Base-by-base conservation (phyloP, 2,888 invertebrate genomes). In the Emmelina monodactyla region DNA sequence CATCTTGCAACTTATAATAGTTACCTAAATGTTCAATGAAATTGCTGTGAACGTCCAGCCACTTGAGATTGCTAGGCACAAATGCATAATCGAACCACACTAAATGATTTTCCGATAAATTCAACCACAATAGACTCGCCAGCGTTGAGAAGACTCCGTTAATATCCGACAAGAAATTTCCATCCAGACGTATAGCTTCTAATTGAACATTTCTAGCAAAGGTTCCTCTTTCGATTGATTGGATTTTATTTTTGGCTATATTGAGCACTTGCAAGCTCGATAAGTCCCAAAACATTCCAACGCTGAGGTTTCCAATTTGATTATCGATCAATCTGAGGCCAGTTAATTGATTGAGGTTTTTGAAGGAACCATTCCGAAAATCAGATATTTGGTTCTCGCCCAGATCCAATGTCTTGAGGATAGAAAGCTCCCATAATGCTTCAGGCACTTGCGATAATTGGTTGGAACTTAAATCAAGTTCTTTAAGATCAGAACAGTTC, bases 21-120 rank as follows among this genome's bases (percentile, higher is more conserved):
- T 95, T 94, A 34, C 88, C 92, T 47, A 94, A 80, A 39, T 88
- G 88, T 70, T 91, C 90, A 53, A 95, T 92, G 54, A 89, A 92
- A 68, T 94, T 94, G 34, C 92, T 88, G 62, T 94, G 94, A 57
- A 94, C 88, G 62, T 94, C 94, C 59, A 95, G 80, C 92, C 92
- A 93, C 72, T 92, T 91, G 37, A 95, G 78, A 68, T 91, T 92
- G 46, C 88, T 88, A 15, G 94, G 94, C 54, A 94, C 88, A 65
- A 94, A 92, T 35, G 94, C 93, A 62, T 92, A 94, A 69, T 94
- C 94, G 70, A 95, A 94, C 92, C 92, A 92, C 49, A 91, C 89
- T 56, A 95, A 81, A 76, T 92, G 92, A 81, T 94, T 94, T 76
- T 92, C 92, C 28, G 93, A 93, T 34, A 94, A 82, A 71, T 94